phyloP scores from a whole-genome alignment of 37 sponge, comb jelly and placozoan genomes.

The Ianthella basta region DNA sequence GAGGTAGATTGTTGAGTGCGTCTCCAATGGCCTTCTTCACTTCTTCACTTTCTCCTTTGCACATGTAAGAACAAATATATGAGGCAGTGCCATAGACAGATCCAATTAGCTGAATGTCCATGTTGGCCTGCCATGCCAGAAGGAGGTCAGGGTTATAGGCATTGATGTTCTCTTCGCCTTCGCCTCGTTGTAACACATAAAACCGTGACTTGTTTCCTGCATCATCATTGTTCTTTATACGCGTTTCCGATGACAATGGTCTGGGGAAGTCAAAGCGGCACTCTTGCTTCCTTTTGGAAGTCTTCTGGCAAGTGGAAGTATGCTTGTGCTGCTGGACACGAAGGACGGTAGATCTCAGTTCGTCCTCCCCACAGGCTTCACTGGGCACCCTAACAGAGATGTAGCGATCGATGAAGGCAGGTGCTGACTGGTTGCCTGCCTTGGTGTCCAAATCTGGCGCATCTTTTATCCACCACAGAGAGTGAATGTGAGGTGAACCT shows the following conservation, averaged over 20 bases:
- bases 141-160: neutral
- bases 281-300: neutral
- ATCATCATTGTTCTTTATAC: neutral
- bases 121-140: neutral
- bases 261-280: neutral
- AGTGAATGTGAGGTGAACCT: constrained; percentile 13
- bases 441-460: neutral
- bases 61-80: neutral
- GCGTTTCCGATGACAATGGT: neutral
- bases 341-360: neutral
- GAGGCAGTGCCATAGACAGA: neutral
- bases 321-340: neutral
- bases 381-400: neutral
- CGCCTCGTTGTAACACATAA: neutral
- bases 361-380: neutral
- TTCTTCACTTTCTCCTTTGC: too few species aligned
- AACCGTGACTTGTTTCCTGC: neutral
- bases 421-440: neutral
- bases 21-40: neutral
- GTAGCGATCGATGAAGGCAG: neutral
- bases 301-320: neutral
- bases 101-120: constrained; percentile 16
- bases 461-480: constrained; percentile 21
- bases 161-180: neutral
- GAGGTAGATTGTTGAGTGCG: neutral